Conservation (phyloP, 1,140 invertebrate genomes). For the Drosophila tsacasi region DNA sequence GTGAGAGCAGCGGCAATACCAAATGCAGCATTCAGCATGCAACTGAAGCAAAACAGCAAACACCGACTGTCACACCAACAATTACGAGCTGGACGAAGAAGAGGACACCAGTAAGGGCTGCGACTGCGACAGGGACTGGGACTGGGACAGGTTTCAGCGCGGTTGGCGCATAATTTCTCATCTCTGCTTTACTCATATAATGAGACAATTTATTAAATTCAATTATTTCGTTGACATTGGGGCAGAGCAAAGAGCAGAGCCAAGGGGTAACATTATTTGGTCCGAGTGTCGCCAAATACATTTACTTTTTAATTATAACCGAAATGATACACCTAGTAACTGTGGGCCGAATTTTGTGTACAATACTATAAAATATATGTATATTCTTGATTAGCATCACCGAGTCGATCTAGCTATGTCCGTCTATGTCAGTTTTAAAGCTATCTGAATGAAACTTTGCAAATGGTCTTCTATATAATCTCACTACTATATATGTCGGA, state of each 20-base stretch:
- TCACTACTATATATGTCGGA: no score
- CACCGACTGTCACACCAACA: slow-evolving; percentile 34
- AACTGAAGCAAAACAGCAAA: slow-evolving; percentile 32
- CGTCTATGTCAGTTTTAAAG: no score
- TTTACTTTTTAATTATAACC: slow-evolving; percentile 9
- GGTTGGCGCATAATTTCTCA: slow-evolving; percentile 72
- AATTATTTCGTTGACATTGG: slow-evolving; percentile 77
- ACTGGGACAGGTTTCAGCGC: slow-evolving; percentile 17
- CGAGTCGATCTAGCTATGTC: no score
- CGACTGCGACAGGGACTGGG: not conserved
- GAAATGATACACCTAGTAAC: not conserved
- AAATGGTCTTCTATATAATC: no score
- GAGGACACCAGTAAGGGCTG: slow-evolving; percentile 21
- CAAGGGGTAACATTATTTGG: slow-evolving; percentile 5
- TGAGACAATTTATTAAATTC: slow-evolving; percentile 83
- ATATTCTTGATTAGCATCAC: no score
- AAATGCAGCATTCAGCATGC: slow-evolving; percentile 55
- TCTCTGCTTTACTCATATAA: slow-evolving; percentile 71
- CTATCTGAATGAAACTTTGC: no score
- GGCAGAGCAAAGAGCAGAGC: slow-evolving; percentile 12
- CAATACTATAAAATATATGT: no score
- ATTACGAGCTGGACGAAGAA: slow-evolving; percentile 9
- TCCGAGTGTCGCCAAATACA: not conserved
- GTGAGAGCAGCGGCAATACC: not conserved
- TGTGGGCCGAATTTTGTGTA: not conserved